Conservation (phyloP, 2,797 vertebrate species). For the Alca torda region DNA sequence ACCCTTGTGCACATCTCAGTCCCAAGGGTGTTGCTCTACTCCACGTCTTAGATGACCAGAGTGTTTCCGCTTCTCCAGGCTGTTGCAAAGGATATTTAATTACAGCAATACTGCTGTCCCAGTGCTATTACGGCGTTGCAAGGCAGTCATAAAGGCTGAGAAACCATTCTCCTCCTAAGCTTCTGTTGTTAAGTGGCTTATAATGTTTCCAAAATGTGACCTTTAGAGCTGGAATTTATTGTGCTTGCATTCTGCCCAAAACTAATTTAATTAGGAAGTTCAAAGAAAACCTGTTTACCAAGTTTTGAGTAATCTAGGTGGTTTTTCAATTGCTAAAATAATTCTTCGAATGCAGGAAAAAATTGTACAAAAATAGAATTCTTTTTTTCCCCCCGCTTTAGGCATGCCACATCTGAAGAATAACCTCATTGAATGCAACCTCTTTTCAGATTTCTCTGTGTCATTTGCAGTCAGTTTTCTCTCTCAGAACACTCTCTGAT, state of each 20-base stretch:
- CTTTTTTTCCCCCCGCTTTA: background rate
- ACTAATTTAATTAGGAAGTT: slow-evolving; percentile 54
- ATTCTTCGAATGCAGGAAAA: background rate
- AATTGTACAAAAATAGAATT: background rate
- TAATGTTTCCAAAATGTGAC: slow-evolving; percentile 54
- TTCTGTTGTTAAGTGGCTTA: slow-evolving; percentile 56
- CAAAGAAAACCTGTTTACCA: slow-evolving; percentile 32
- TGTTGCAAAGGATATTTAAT: slow-evolving; percentile 5
- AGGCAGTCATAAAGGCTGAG: slow-evolving; percentile 48
- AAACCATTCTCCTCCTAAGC: slow-evolving; percentile 51
- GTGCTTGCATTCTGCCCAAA: slow-evolving; percentile 39
- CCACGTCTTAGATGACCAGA: background rate
- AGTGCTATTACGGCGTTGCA: slow-evolving; percentile 1
- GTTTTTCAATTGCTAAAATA: slow-evolving; percentile 11
- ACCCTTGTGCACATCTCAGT: background rate
- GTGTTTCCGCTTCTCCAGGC: background rate
- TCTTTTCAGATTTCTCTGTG: background rate
- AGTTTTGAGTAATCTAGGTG: background rate
- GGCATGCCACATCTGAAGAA: background rate
- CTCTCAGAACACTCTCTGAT: background rate
- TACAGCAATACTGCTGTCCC: slow-evolving; percentile 32
- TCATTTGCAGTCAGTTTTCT: background rate
- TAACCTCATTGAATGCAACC: background rate
- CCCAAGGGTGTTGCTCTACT: background rate
- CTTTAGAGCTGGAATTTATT: slow-evolving; percentile 57